Evolutionary conservation across 2,888 invertebrate genomes (phyloP), one percentile per base, ranked within the genome.

Genomic region (Xestia c-nigrum): DNA sequence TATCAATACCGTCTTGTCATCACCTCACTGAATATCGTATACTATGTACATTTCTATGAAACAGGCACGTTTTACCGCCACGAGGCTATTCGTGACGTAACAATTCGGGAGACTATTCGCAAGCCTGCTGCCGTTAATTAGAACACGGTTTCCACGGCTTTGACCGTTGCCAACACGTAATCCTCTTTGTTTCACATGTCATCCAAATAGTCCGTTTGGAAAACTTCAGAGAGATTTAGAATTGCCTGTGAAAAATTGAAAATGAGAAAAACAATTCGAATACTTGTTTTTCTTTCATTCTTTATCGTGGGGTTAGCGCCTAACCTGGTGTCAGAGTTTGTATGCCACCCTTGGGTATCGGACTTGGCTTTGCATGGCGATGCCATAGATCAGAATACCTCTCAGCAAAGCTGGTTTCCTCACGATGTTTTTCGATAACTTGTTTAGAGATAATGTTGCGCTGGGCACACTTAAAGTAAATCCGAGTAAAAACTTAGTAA

Each of bases 41-140:
- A 68, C 59, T 38, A 5, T 16, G 6, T 59, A 69, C 38, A 65
- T 69, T 40, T 59, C 21, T 38, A 43, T n/a, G 59, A 63, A 43
- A 64, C 38, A 66, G 66, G 31, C 73, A 81, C 79, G 74, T 80
- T 69, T 52, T n/a, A 59, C 31, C 0, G 10, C 19, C 80, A 83
- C 69, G 81, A 52, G 75, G 70, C 63, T 0, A 31, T 43, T 31
- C 47, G 52, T 83, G 84, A 83, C 76, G 80, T 83, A 78, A 82
- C 59, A 21, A 70, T 69, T 84, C 46, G 66, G 50, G 63, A 75
- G 43, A 57, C 61, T 63, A 66, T 67, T 59, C 40, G 55, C 57
- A 55, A 70, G 52, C n/a, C 57, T 59, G 79, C 38, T 57, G 52
- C n/a, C 68, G 84, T 84, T 83, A 84, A 80, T 83, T 84, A 80